phyloP scores from a whole-genome alignment of 2,797 vertebrate genomes.

The Sebastolobus altivelis region DNA sequence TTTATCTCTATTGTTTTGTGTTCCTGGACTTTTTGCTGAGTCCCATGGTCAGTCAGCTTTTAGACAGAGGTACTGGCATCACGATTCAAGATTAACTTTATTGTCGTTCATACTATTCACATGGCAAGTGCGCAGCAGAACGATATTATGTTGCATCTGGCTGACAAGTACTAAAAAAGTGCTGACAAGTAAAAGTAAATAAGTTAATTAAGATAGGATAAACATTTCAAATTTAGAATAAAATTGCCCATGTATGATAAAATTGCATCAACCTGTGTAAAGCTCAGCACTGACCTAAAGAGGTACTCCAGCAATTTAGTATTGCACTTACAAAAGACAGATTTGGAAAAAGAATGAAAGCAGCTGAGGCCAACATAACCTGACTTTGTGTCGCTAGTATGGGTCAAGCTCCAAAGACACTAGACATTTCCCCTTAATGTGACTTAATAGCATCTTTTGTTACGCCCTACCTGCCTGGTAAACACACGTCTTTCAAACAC shows the following conservation, averaged over 20 bases:
- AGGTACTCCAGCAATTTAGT: background rate
- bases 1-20: background rate
- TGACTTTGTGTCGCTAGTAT: background rate
- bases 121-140: too few species aligned
- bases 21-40: background rate
- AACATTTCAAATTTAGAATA: too few species aligned
- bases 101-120: too few species aligned
- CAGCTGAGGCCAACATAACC: background rate
- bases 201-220: too few species aligned
- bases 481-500: background rate
- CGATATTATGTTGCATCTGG: too few species aligned
- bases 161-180: too few species aligned
- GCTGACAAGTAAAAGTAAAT: too few species aligned
- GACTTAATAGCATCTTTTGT: background rate
- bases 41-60: background rate
- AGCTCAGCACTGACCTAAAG: background rate
- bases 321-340: background rate
- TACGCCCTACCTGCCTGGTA: background rate
- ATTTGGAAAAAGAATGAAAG: too few species aligned
- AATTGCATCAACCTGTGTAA: background rate
- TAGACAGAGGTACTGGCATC: background rate
- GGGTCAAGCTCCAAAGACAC: background rate
- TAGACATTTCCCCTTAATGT: background rate
- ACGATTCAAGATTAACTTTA: too few species aligned
- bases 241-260: too few species aligned